Evolutionary conservation across 2,113 vertebrate genomes (phyloP), one percentile per base, ranked within the genome.

Genomic region (Etia nguti): DNA sequence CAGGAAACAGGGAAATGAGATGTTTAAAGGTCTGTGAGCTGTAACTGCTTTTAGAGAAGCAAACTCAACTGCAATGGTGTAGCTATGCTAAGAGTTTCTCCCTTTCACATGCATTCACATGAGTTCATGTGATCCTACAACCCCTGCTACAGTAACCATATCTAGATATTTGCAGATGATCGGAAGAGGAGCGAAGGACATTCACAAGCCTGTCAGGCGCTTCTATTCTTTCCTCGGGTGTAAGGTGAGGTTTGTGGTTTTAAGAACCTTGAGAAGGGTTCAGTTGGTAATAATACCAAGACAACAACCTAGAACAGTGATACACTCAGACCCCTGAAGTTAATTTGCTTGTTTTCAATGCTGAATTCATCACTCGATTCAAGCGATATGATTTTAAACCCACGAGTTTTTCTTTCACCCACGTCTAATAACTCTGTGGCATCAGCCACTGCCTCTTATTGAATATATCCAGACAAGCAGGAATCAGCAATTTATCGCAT

Each of bases 251-350:
- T 62, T 20, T 60, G 13, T 83, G 80, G 11, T 20, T 59, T 80
- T 82, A 90, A 91, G 60, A 83, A 70, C 84, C 85, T 68, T 22
- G 79, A 83, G 85, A 54, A 80, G 81, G 83, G 73, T 68, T 68
- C 73, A 48, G 3, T 12, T 60, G 82, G 50, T 77, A 56, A 50
- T 43, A 10, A 91, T 9, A 77, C 29, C 55, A 24, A n/a, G 46
- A 87, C 80, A 84, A 86, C 41, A 80, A 70, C 15, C 54, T 60
- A 34, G 70, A 43, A 80, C 81, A 24, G 1, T 65, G 81, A 79
- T 65, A 87, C 65, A 73, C 18, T 83, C 24, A 6, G 38, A 46
- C 26, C 11, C 18, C 55, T 38, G 65, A 16, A 79, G 57, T 59
- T 41, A 34, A 81, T 26, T 73, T 13, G 46, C 12, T 18, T 9